Base-by-base conservation (phyloP, 2,797 vertebrate species). In the Acipenser oxyrinchus region DNA sequence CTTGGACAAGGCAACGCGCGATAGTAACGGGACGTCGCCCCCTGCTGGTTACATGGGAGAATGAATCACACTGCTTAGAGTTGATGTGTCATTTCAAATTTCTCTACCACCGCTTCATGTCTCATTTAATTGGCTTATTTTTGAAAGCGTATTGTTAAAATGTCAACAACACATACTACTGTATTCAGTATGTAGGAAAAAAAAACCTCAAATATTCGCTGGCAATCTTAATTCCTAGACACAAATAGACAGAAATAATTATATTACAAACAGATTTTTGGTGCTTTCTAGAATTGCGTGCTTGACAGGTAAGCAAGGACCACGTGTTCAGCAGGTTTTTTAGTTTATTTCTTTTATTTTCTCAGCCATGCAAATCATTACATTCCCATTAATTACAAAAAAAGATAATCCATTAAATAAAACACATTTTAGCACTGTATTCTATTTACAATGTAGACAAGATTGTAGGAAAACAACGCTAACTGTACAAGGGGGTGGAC, bases 321-420 rank as follows among this genome's bases (percentile, higher is more conserved):
- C 23, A 37, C 23, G 23, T 37, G 23, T 37, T 37, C 23, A 37
- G 23, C 4, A 37, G 23, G 23, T 37, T 37, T 2, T 37, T 37
- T 37, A 18, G 15, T 1, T 18, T 18, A 18, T 18, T 18, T 18
- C 15, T n/a, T n/a, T n/a, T 23, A 23, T 23, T 23, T 23, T 23
- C 1, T 37, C 23, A 37, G 23, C 23, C 23, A 37, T 37, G 23
- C 23, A 4, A 37, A 37, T 37, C 68, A 82, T 60, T 66, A 23
- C 23, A 72, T 53, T 75, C 71, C 76, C 68, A 71, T 72, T 70
- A 74, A 79, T 87, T 79, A 84, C 75, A 85, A 82, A 87, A 62
- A 78, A 66, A 66, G 63, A n/a, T 6, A 75, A 73, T 58, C 72
- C 60, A 76, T 65, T 10, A 52, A 75, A 77, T 76, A 72, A 70